Evolutionary conservation across 2,797 vertebrate genomes (phyloP), one percentile per base, ranked within the genome.

Genomic region (Cossypha niveicapilla): DNA sequence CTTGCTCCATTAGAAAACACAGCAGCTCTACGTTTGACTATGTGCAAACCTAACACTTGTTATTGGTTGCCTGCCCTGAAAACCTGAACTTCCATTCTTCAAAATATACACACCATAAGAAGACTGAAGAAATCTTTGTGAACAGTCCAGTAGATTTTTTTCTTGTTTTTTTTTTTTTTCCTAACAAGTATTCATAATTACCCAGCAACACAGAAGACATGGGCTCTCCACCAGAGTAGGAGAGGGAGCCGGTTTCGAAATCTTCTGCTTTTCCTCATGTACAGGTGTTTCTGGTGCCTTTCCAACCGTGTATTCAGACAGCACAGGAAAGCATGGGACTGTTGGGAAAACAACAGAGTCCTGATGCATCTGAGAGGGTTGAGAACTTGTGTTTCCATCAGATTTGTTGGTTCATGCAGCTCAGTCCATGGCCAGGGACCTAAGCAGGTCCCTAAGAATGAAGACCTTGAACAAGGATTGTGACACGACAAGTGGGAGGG

Each of bases 51-150:
- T 56, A 50, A 16, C 0, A 41, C 11, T 65, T 63, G 30, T 39
- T 65, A 53, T 0, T n/a, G n/a, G 18, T 14, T 71, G 32, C 50
- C 35, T 42, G 39, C 12, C 18, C 39, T n/a, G 24, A 74, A 84
- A 77, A 71, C 17, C 32, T 56, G 11, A 78, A 71, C 23, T 39
- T 51, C 13, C 8, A 18, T 53, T 87, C 39, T 18, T 28, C n/a
- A 75, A 81, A 81, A 74, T 9, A 67, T 3, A 42, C 4, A 15
- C 30, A 27, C 27, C 24, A 58, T 0, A 0, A 11, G 7, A 66
- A 77, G 57, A 47, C 1, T 54, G 44, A 54, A 39, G 34, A 70
- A 10, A 10, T n/a, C n/a, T 27, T 70, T 6, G 30, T 39, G 21
- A 87, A 50, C 4, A 62, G 39, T 30, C 32, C 44, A 63, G 23